Evolutionary conservation across 2,888 invertebrate species (phyloP), one percentile per base, ranked within the genome.

Genomic region (Protophormia terraenovae): DNA sequence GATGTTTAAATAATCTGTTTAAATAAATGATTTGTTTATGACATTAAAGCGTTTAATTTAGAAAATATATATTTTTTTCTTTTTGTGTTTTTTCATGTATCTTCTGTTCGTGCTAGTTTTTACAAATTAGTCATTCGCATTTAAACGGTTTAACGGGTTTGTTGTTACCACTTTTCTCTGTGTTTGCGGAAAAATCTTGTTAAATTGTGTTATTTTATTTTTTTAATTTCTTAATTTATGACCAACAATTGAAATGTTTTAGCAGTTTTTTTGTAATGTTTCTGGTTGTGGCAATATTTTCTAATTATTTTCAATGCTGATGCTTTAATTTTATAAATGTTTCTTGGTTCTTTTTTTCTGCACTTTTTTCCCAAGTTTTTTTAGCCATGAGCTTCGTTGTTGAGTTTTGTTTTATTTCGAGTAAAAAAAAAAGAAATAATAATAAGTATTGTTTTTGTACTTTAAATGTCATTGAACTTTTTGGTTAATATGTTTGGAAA

Each of bases 391-490:
- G 76, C 64, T 82, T 86, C 62, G 64, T 19, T 71, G 71, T 55
- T 58, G 32, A 60, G 66, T 83, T 67, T 78, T 60, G 45, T 62
- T 78, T 32, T 41, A 35, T 24, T n/a, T 35, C 19, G n/a, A 64
- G 69, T 58, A 67, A 24, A 50, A 14, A 22, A 3, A 10, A 8
- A n/a, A n/a, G n/a, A n/a, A n/a, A n/a, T n/a, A n/a, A n/a, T n/a
- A n/a, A n/a, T n/a, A n/a, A n/a, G n/a, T n/a, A 1, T 50, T 62
- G 60, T 19, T 45, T 19, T 53, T 60, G 27, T 29, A 35, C 24
- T 58, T 47, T 7, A 66, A 83, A 79, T 82, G 85, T 85, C 78
- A 85, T 71, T 85, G 82, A 85, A 82, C 85, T 79, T 72, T 84
- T 80, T 58, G 19, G 76, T 80, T 67, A 76, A 81, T 71, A 81